A percentile compares a stretch with the other conserved stretches of the same genome.
Evolutionary conservation across 2,797 vertebrate genomes (phyloP).

Genomic region (Rhinichthys osculus): DNA sequence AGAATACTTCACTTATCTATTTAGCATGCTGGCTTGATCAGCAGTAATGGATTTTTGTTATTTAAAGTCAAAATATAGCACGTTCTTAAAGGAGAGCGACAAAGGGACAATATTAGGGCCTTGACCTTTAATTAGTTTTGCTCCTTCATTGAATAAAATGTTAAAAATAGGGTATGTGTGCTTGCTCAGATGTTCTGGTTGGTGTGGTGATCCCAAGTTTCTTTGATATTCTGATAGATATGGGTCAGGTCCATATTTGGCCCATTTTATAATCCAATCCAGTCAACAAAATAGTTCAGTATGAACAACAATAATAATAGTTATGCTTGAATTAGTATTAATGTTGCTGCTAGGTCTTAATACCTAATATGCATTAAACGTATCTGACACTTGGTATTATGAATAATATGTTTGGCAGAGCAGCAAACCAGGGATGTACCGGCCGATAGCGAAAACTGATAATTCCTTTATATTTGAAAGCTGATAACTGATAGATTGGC

Average conservation of each 20-base stretch:
- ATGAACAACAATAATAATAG: not conserved
- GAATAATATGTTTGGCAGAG: not conserved
- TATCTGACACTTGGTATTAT: not conserved
- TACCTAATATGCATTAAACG: not conserved
- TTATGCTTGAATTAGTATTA: not conserved
- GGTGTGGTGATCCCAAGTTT: not conserved
- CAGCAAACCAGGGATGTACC: not conserved
- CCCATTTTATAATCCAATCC: not conserved
- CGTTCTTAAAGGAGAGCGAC: not conserved
- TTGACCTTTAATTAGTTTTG: slow-evolving; percentile 1
- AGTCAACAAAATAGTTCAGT: not conserved
- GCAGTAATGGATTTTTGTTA: not conserved
- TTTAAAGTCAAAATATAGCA: slow-evolving; percentile 3
- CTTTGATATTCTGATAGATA: not conserved
- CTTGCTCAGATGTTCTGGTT: not conserved
- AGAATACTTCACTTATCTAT: not conserved
- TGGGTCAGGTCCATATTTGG: not conserved
- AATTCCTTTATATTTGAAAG: too few relatives aligned
- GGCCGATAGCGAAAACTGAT: too few relatives aligned
- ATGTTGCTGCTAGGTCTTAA: not conserved
- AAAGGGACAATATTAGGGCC: not conserved
- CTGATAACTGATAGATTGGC: too few relatives aligned
- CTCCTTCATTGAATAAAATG: not conserved
- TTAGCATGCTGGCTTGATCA: not conserved
- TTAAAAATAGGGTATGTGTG: not conserved